phyloP scores from a whole-genome alignment of 2,113 vertebrate species.

The Callaeas wilsoni region DNA sequence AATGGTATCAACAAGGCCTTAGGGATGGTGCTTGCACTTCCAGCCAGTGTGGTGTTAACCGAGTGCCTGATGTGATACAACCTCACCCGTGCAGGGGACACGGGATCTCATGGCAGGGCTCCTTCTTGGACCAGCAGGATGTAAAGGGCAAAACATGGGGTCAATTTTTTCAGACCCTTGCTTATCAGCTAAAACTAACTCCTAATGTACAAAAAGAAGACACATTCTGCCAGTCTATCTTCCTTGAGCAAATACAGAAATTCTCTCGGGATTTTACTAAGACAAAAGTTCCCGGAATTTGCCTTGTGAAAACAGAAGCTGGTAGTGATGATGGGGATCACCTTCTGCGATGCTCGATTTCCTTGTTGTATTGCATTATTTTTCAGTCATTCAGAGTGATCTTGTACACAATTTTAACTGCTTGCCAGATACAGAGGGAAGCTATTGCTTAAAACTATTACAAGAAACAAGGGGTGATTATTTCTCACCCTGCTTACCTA shows the following conservation, averaged over 20 bases:
- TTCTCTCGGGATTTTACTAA: background rate
- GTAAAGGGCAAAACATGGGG: background rate
- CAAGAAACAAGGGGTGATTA: background rate
- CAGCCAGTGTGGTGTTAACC: background rate
- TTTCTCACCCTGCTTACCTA: background rate
- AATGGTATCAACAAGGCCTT: background rate
- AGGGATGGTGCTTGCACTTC: background rate
- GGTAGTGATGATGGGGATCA: background rate
- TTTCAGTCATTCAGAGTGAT: background rate
- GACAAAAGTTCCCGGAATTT: background rate
- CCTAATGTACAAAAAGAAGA: background rate
- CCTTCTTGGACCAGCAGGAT: background rate
- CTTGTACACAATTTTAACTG: background rate
- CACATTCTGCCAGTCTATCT: background rate
- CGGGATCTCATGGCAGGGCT: background rate
- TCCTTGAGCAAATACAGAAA: background rate
- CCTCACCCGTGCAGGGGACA: background rate
- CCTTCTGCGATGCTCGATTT: background rate
- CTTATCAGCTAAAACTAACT: background rate
- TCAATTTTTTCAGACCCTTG: background rate
- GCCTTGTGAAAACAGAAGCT: background rate
- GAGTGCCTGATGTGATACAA: fast-evolving
- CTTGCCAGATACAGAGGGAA: background rate
- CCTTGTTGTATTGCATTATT: background rate
- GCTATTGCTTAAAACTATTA: background rate